A percentile compares a stretch with the other conserved stretches of the same genome.
Evolutionary conservation across 2,888 invertebrate species (phyloP).

Genomic region (Physocephala rufipes): DNA sequence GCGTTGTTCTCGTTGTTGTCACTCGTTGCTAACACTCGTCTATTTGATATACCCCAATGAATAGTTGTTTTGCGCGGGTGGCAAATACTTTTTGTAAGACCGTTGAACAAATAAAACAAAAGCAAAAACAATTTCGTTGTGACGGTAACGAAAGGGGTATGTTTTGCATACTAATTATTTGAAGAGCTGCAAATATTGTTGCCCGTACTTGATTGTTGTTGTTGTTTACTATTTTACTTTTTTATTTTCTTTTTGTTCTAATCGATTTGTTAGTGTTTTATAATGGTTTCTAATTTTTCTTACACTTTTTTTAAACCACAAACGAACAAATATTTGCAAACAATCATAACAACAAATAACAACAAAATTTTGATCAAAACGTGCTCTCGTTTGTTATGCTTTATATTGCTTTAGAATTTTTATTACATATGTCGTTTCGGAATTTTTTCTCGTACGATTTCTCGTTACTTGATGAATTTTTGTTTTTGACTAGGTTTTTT

Average conservation of each 20-base stretch:
- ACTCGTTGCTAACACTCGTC: too few species aligned
- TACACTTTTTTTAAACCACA: too few species aligned
- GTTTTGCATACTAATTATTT: conserved; percentile 31
- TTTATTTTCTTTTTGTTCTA: too few species aligned
- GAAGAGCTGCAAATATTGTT: too few species aligned
- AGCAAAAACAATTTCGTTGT: not conserved
- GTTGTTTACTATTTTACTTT: conserved; percentile 12
- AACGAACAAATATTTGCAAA: conserved; percentile 20
- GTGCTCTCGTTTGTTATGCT: not conserved
- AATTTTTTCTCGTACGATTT: conserved; percentile 7
- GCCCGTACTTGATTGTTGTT: not conserved
- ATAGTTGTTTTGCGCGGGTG: conserved; percentile 14
- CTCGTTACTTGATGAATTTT: not conserved
- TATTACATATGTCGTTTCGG: not conserved
- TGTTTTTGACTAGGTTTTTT: not conserved
- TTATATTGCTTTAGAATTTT: not conserved
- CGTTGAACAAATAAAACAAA: not conserved
- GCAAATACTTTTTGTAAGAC: too few species aligned
- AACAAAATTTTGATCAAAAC: conserved; percentile 4
- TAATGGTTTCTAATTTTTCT: too few species aligned
- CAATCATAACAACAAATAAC: conserved; percentile 1
- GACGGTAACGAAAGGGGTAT: conserved; percentile 18
- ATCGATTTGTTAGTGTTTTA: too few species aligned
- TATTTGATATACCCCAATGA: not conserved
- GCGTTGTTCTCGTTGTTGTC: too few species aligned